Evolutionary conservation across 2,113 vertebrate genomes (phyloP), one percentile per base, ranked within the genome.

Genomic region (Bambusicola thoracicus): DNA sequence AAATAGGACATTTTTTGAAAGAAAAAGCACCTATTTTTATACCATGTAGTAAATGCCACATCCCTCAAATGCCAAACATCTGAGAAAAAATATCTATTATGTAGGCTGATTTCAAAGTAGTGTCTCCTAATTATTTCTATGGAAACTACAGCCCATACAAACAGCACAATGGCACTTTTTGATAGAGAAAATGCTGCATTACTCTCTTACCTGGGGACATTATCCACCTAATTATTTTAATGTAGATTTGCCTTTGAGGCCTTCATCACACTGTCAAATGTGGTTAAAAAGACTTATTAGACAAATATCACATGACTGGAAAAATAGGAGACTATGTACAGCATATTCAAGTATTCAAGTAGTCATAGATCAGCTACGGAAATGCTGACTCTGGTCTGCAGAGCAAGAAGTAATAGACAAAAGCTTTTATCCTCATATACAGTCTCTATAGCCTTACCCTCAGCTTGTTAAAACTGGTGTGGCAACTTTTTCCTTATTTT

Each of bases 1-100:
- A 68, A 65, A 2, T 0, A 0, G 6, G 6, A 16, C 13, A 6
- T 7, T 11, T 11, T 16, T 13, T 14, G 8, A 59, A 59, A 34
- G 8, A 12, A 59, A 22, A 34, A 9, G 21, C 56, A 34, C 58
- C 22, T 27, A 5, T 18, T 85, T 77, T 77, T 17, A 41, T 2
- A n/a, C 10, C 4, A 53, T 46, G 27, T 12, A 53, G 3, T 8
- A 90, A 81, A 70, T 25, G 1, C 5, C 40, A 46, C 8, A 2
- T 38, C 18, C 41, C n/a, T 68, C 25, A 67, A 77, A 34, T 2
- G 83, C 3, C 11, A 76, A 40, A 19, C 6, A 55, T n/a, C 4
- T 13, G 13, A 51, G 34, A 90, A 83, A 70, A 3, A 86, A 27
- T 13, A 32, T 0, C 17, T 36, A 25, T 30, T 11, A 18, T 3